Percentiles rank a stretch among this genome's conserved stretches.
These are phyloP conservation scores for Prionailurus viverrinus DNA, from an alignment of 2,113 vertebrate genomes.

Conservation along the genomic window DNA sequence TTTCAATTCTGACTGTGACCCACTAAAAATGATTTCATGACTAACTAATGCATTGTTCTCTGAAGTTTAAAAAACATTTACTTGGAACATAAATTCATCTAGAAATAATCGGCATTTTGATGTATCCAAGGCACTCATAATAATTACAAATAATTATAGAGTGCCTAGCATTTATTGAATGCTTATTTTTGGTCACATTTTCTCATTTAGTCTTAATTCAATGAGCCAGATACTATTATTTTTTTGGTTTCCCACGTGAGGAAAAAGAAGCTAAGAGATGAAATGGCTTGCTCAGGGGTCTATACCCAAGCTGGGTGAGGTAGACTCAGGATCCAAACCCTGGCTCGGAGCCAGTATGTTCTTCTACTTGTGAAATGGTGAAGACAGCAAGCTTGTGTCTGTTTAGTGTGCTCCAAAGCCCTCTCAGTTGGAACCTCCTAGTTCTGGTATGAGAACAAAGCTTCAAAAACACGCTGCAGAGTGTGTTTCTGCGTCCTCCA, in stretches of 20 bases:
- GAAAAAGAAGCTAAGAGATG: not conserved
- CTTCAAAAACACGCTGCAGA: not conserved
- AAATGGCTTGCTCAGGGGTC: not conserved
- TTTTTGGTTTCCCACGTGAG: not conserved
- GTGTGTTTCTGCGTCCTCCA: not conserved
- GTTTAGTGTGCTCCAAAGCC: not conserved
- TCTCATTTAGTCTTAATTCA: not conserved
- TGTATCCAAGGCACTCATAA: not conserved
- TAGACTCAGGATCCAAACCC: not conserved
- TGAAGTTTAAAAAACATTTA: not conserved
- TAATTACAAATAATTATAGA: not conserved
- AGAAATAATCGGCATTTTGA: not conserved
- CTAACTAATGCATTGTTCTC: not conserved
- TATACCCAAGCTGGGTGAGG: accelerated
- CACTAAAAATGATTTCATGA: not conserved
- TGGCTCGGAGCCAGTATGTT: accelerated
- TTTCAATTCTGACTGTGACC: not conserved
- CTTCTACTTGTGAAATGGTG: not conserved
- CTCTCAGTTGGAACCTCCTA: not conserved
- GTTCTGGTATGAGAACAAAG: not conserved
- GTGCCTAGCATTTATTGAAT: not conserved
- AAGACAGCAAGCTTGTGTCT: not conserved
- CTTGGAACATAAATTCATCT: not conserved
- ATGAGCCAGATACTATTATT: not conserved
- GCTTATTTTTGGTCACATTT: not conserved